Evolutionary conservation across 2,797 vertebrate species (phyloP), one percentile per base, ranked within the genome.

Genomic region (Notoglanidium macrostoma): DNA sequence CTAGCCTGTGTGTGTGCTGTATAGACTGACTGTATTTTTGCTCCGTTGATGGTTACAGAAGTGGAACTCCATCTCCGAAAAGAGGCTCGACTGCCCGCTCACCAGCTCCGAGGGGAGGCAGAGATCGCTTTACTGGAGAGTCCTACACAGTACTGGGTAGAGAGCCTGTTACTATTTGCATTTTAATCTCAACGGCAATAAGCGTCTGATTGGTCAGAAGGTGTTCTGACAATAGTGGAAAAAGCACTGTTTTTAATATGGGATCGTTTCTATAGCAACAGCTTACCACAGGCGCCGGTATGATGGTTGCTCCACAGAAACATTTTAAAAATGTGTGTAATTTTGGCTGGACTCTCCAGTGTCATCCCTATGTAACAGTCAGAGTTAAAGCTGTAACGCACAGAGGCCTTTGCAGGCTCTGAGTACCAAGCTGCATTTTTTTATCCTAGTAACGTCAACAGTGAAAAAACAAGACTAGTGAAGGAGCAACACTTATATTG

Each of bases 101-200:
- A 14, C 89, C 96, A 57, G 93, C 91, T 23, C 87, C 89, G 0
- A 96, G 97, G 88, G 93, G 94, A 17, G 92, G 95, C 91, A 95
- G 97, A 73, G 98, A 98, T 87, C 96, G 95, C 49, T 99, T 99
- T 81, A 96, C 96, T 35, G 98, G 98, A 81, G 98, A 99, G 91
- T 98, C 98, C 0, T 99, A 99, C 92, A 98, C 98, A 7, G 98
- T 98, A 4, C 93, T 99, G 83, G 98, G 98, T 99, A 97, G 23
- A 15, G 29, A 70, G 63, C 51, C 21, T 91, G 19, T 12, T 44
- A 32, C 5, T 44, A 84, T 29, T 72, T 40, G 51, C 21, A 35
- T 68, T 83, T 23, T 32, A 55, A 9, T 10, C 10, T 76, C 72
- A 74, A 11, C 21, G 2, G n/a, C 14, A 14, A 40, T 6, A 74